A percentile compares a stretch with the other conserved stretches of the same genome.
These are phyloP conservation scores for Pangasianodon gigas DNA, from an alignment of 2,113 vertebrate genomes.

Conservation along the genomic window DNA sequence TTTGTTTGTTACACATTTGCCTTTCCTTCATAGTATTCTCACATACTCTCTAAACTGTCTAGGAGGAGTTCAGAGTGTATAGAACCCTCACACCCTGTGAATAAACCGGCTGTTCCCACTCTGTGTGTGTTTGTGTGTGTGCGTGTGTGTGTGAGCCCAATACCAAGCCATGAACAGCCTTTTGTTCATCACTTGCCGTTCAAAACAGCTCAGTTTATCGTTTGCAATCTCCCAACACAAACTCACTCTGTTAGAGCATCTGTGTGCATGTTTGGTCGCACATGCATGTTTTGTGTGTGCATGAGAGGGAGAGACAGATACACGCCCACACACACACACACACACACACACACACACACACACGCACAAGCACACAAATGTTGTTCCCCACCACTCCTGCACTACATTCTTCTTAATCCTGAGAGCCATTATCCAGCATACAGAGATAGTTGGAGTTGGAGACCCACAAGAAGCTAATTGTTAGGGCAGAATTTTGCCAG, in stretches of 20 bases:
- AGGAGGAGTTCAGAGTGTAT: background rate
- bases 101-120: background rate
- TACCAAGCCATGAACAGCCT: slow-evolving; percentile 70
- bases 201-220: slow-evolving; percentile 74
- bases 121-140: slow-evolving; percentile 51
- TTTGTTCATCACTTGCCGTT: slow-evolving; percentile 74
- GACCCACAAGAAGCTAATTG: slow-evolving; percentile 16
- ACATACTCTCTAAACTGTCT: slow-evolving; percentile 14
- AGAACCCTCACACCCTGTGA: background rate
- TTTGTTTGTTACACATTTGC: background rate
- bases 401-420: background rate
- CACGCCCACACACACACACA: background rate
- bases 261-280: slow-evolving; percentile 18
- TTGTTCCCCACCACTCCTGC: background rate
- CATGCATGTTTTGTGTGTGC: slow-evolving; percentile 17
- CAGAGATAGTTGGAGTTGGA: background rate
- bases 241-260: slow-evolving; percentile 79
- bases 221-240: slow-evolving; percentile 81
- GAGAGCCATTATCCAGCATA: background rate
- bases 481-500: slow-evolving; percentile 2
- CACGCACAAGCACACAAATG: background rate
- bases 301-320: background rate
- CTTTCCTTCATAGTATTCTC: background rate
- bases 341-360: background rate
- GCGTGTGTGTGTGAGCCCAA: slow-evolving; percentile 60